Evolutionary conservation across 2,113 vertebrate species (phyloP), one percentile per base, ranked within the genome.

Genomic region (Nipponia nippon): DNA sequence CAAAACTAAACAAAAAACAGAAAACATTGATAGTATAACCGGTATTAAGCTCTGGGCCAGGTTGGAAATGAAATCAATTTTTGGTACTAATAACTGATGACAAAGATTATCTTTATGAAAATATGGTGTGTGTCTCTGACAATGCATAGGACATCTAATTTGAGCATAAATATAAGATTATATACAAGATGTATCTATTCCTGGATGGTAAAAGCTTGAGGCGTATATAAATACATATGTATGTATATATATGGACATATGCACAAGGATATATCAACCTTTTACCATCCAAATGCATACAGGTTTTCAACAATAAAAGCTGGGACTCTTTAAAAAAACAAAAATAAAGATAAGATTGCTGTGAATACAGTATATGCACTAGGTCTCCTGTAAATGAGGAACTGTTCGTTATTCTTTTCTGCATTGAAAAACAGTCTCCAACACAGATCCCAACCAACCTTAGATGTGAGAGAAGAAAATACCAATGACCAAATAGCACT

Each of bases 51-150:
- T 98, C 98, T 98, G 98, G 98, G 98, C 98, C 98, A 98, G 98
- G 98, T 98, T 98, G 98, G 98, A 98, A 98, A 98, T 97, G 98
- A 98, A 98, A 98, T 98, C 98, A 98, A 98, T 98, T 98, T 97
- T 96, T 98, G 95, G 96, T 98, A 98, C 96, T 97, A 97, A 97
- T 92, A 97, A 94, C 90, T 94, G 96, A 97, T 97, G 98, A 97
- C 95, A 98, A 97, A 96, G 97, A 97, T 98, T 97, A 97, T 96
- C 97, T 97, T 97, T 98, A 98, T 90, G 95, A 98, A 98, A 98
- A 98, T 97, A 96, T 98, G 98, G 97, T 98, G 95, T 98, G 98
- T 99, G 98, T 98, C 98, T 99, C 98, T 98, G 98, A 98, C 98
- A 98, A 97, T 98, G 98, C 94, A 96, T 98, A 98, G 98, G 97